Evolutionary conservation across 1,140 invertebrate species (phyloP).

Genomic region (Bathynomus jamesi): DNA sequence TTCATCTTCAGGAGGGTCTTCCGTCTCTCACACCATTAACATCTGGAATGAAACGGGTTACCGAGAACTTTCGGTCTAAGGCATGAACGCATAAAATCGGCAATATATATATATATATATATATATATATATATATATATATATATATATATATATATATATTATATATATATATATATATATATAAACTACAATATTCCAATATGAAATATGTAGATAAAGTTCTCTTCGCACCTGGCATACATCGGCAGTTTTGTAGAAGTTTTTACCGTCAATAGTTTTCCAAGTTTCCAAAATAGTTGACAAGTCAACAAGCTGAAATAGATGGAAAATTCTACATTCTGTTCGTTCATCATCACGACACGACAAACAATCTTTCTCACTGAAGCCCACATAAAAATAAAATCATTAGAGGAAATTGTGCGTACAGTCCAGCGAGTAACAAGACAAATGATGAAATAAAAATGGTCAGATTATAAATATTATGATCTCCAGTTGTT

Average conservation of each 20-base stretch:
- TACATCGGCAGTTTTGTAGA: conserved; percentile 79
- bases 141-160: conserved; percentile 6
- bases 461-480: too few species aligned
- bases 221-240: conserved; percentile 7
- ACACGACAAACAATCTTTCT: too few species aligned
- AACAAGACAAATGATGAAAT: too few species aligned
- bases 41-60: conserved; percentile 52
- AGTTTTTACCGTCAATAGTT: conserved; percentile 91
- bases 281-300: conserved; percentile 88
- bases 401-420: too few species aligned
- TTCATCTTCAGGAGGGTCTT: conserved; percentile 73
- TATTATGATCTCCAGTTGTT: too few species aligned
- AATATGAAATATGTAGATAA: background rate
- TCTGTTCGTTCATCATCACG: too few species aligned
- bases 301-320: conserved; percentile 77
- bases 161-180: background rate
- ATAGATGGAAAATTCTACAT: background rate
- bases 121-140: conserved; percentile 5
- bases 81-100: too few species aligned
- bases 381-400: too few species aligned
- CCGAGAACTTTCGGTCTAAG: too few species aligned
- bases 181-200: background rate
- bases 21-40: conserved; percentile 43
- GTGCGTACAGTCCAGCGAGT: too few species aligned
- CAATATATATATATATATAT: conserved; percentile 2